Percentiles rank a stretch among this genome's conserved stretches.
Evolutionary conservation across 2,113 vertebrate genomes (phyloP).

Genomic region (Pan paniscus): DNA sequence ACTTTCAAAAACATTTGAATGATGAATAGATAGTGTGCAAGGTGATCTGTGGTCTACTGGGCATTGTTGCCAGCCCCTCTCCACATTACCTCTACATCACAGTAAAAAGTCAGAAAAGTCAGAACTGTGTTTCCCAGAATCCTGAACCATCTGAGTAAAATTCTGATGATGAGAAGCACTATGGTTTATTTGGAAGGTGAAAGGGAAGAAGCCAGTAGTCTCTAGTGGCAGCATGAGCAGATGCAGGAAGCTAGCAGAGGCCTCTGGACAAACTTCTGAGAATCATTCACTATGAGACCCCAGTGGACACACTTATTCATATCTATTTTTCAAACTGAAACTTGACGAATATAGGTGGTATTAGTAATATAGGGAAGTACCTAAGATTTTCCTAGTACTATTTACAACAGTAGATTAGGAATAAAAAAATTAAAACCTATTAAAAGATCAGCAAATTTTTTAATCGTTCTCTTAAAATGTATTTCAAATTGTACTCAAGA

Average conservation of each 20-base stretch:
- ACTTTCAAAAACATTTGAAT: not conserved
- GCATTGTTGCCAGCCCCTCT: not conserved
- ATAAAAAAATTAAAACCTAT: slow-evolving; percentile 35
- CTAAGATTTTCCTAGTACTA: slow-evolving; percentile 5
- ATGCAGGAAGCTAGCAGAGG: not conserved
- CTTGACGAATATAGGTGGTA: not conserved
- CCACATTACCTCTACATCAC: not conserved
- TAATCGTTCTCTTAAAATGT: not conserved
- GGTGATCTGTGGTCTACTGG: not conserved
- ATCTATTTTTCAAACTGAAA: not conserved
- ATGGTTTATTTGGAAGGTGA: not conserved
- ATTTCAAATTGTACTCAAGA: slow-evolving; percentile 1
- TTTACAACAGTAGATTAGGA: not conserved
- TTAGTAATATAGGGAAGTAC: not conserved
- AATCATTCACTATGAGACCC: not conserved
- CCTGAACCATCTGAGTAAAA: not conserved
- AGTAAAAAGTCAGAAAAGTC: not conserved
- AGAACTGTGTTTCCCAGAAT: not conserved
- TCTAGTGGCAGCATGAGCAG: not conserved
- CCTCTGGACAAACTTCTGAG: not conserved
- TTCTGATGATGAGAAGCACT: not conserved
- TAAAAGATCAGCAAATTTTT: slow-evolving; percentile 28
- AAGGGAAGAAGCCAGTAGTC: not conserved
- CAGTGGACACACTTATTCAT: not conserved
- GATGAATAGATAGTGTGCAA: not conserved